phyloP scores from a whole-genome alignment of 2,888 invertebrate species.

The Myathropa florea region DNA sequence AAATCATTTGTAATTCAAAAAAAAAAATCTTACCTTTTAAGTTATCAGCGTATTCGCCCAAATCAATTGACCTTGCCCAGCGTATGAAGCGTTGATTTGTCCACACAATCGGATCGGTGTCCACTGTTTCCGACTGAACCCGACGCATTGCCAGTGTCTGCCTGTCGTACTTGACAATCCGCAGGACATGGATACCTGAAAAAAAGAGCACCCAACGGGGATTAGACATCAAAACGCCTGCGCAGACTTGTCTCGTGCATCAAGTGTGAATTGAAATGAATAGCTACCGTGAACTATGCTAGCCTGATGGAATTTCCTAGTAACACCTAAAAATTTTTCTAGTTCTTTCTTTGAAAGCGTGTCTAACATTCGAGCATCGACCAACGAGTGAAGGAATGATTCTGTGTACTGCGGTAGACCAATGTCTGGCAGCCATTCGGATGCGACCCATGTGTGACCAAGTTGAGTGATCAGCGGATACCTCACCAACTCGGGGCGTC shows the following conservation, averaged over 20 bases:
- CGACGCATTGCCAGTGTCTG: constrained; percentile 93
- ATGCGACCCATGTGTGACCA: constrained; percentile 95
- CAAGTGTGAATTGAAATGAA: neutral
- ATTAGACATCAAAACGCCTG: constrained; percentile 1
- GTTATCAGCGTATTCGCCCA: constrained; percentile 96
- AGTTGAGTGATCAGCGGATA: constrained; percentile 93
- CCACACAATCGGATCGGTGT: constrained; percentile 97
- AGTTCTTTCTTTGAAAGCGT: constrained; percentile 96
- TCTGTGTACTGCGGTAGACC: constrained; percentile 95
- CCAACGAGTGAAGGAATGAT: constrained; percentile 92
- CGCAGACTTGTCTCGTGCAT: neutral
- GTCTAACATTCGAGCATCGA: constrained; percentile 96
- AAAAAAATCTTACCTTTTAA: constrained; percentile 87
- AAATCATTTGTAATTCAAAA: too few relatives aligned
- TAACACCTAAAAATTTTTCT: constrained; percentile 95
- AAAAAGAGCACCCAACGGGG: neutral
- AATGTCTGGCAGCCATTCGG: constrained; percentile 95
- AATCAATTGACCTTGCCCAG: constrained; percentile 96
- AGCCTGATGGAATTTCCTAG: constrained; percentile 96
- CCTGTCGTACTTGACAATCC: constrained; percentile 95
- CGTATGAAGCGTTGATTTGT: constrained; percentile 96
- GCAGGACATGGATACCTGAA: constrained; percentile 88
- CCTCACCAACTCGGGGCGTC: constrained; percentile 92
- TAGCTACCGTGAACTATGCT: constrained; percentile 91
- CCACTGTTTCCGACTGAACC: constrained; percentile 92